Conservation (phyloP, 2,888 invertebrate species). For the Uropetala carovei region DNA sequence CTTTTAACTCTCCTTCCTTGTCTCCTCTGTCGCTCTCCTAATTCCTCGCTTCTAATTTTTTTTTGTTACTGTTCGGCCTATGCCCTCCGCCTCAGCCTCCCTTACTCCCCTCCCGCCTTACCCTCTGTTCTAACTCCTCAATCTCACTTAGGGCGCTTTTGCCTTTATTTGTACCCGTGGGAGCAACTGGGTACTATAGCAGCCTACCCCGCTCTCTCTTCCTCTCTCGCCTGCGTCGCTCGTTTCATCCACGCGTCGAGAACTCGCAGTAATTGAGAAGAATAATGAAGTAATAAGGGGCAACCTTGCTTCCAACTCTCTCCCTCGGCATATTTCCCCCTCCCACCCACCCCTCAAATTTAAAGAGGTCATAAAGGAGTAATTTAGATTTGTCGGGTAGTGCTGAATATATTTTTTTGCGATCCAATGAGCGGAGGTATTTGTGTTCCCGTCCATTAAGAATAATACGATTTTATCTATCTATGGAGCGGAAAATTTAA, state of each 20-base stretch:
- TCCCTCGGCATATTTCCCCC: not conserved
- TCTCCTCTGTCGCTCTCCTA: not conserved
- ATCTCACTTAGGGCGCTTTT: not conserved
- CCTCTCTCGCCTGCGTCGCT: not conserved
- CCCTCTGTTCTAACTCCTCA: too few relatives aligned
- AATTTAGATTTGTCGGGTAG: constrained; percentile 1
- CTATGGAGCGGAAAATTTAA: too few relatives aligned
- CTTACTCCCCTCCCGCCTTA: not conserved
- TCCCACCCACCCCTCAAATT: not conserved
- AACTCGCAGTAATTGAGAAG: constrained; percentile 13
- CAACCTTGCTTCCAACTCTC: not conserved
- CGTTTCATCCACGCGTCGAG: not conserved
- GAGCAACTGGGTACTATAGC: not conserved
- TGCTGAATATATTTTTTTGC: too few relatives aligned
- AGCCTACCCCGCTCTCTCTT: not conserved
- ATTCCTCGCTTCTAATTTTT: not conserved
- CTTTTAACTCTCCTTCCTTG: not conserved
- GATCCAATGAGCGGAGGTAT: too few relatives aligned
- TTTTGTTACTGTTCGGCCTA: not conserved
- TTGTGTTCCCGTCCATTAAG: too few relatives aligned
- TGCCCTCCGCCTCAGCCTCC: not conserved
- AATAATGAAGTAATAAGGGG: constrained; percentile 29
- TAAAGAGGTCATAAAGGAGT: constrained; percentile 7
- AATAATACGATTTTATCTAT: too few relatives aligned
- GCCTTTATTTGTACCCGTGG: not conserved